Evolutionary conservation across 2,797 vertebrate genomes (phyloP), one percentile per base, ranked within the genome.

Genomic region (Paratrypauchen microcephalus): DNA sequence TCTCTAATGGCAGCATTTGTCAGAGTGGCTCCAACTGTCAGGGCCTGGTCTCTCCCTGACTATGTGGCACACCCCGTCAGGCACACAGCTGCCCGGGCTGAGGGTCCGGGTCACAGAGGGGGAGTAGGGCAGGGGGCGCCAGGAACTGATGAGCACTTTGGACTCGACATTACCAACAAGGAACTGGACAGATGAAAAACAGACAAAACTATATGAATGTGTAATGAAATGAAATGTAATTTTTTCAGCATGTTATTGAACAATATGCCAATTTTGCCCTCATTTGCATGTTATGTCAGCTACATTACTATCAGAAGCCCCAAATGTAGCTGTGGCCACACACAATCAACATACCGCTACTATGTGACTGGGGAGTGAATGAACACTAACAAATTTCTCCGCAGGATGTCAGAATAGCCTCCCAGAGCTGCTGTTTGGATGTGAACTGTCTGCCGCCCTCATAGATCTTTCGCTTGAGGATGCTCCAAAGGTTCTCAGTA

Each of bases 1-100:
- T 66, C 77, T 87, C 86, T 91, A 91, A 91, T 89, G 87, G 89
- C 82, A 91, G 90, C 92, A 94, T 92, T 90, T 94, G 89, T 92
- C 86, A 85, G 75, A 66, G 60, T 78, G 70, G 79, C 66, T 68
- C 85, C 91, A 92, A 92, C 89, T 92, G 92, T 91, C 89, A 87
- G 66, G 66, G 76, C 39, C 72, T 74, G 81, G 74, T 83, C 80
- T 84, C 88, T 82, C 80, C 83, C 88, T 83, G 65, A 83, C 84
- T 91, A 93, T 92, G 86, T 87, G 89, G 83, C 91, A 92, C 92
- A 89, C 91, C 90, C 87, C 73, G n/a, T 85, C 82, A 82, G 72
- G 71, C 75, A 82, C 85, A 85, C 93, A 94, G 93, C 93, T 94
- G 92, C 55, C 71, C 90, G 89, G 88, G 92, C 90, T 13, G 23